Percentiles rank a stretch among this genome's conserved stretches.
Conservation (phyloP, 2,797 vertebrate species). For the Myotis myotis region DNA sequence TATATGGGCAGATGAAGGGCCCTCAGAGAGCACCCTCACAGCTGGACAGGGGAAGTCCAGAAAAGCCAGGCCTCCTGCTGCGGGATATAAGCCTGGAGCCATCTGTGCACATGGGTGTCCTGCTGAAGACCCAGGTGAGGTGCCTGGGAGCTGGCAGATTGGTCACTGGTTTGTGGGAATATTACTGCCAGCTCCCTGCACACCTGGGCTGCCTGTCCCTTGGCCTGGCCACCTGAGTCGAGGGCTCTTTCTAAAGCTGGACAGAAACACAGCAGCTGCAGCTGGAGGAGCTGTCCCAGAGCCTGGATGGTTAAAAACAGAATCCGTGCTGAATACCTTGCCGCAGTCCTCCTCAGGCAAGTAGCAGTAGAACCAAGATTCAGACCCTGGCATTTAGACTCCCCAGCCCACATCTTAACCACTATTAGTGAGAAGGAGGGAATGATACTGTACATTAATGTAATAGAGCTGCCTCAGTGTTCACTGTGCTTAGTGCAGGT, state of each 20-base stretch:
- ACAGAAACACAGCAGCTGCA: background rate
- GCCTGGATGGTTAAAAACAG: background rate
- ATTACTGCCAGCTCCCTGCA: background rate
- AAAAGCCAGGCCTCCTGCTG: background rate
- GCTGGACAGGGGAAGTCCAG: background rate
- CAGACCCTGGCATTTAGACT: background rate
- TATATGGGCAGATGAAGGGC: background rate
- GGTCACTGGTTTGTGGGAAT: background rate
- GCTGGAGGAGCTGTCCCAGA: background rate
- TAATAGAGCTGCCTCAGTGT: background rate
- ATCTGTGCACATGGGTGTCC: background rate
- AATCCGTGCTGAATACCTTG: background rate
- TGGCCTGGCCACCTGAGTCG: background rate
- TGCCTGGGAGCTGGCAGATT: fast-evolving
- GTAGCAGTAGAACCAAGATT: background rate
- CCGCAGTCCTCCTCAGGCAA: background rate
- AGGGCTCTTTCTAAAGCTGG: background rate
- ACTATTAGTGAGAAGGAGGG: background rate
- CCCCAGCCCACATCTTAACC: background rate
- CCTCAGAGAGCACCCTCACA: background rate
- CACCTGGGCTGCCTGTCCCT: background rate
- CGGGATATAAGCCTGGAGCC: background rate
- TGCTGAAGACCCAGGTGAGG: background rate
- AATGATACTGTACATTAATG: background rate
- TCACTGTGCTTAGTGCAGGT: background rate